phyloP scores from a whole-genome alignment of 2,113 vertebrate species.

The Trichechus manatus region DNA sequence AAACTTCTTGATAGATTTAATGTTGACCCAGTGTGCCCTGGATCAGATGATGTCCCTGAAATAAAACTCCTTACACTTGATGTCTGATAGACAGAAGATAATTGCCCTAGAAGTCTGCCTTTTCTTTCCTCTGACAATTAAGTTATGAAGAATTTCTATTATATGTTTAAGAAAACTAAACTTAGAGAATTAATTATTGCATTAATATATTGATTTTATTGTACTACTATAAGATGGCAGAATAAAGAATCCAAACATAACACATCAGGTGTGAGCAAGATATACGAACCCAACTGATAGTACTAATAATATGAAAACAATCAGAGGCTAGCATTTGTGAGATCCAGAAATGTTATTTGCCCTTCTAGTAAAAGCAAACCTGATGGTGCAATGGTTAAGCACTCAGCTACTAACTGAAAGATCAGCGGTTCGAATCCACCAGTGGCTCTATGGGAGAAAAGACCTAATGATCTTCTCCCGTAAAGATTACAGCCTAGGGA shows the following conservation, averaged over 20 bases:
- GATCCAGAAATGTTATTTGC: background rate
- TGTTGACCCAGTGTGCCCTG: background rate
- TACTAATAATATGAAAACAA: background rate
- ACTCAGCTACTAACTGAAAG: no score
- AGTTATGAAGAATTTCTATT: background rate
- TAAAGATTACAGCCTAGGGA: background rate
- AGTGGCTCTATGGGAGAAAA: no score
- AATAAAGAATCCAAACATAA: conserved; percentile 2
- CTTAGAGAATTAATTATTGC: background rate
- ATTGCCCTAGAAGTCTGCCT: background rate
- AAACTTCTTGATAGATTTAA: background rate
- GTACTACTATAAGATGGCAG: background rate
- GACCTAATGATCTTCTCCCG: no score
- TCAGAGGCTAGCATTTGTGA: background rate
- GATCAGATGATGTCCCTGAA: background rate
- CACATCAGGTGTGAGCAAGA: background rate
- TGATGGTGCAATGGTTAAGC: no score
- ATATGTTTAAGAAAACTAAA: background rate
- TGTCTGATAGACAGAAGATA: background rate
- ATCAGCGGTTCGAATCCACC: no score
- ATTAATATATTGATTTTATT: background rate
- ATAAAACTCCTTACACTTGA: background rate
- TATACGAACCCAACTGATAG: background rate
- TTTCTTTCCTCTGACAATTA: conserved; percentile 7
- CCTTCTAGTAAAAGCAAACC: background rate